Base-by-base conservation (phyloP, 2,888 invertebrate species). In the Poecilobothrus nobilitatus region DNA sequence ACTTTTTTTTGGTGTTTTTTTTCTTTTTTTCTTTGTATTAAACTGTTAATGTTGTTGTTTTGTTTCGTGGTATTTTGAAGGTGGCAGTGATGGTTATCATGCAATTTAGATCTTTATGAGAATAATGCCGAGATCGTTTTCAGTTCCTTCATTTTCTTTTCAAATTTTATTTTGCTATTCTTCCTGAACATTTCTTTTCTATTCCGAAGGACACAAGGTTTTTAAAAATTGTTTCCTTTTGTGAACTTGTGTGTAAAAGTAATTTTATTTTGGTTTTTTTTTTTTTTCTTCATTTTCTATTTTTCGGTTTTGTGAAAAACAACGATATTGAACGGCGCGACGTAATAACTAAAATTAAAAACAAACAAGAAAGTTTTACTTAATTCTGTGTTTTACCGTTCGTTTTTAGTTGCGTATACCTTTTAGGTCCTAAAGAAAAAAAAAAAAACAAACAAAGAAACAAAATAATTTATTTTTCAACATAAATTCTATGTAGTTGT, bases 71-170 rank as follows among this genome's bases (percentile, higher is more conserved):
- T 27, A 27, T 27, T 27, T 27, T 27, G 5, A 27, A 27, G 27
- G 27, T 27, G 27, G 27, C 5, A 5, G 27, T 27, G 53, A 15
- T 18, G 53, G 53, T 53, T 53, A 53, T 53, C 53, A 53, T 53
- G 53, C 53, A 53, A 53, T 53, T 53, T 53, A 53, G 53, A 53
- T 53, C 53, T 53, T 53, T 53, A 53, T 18, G 53, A 53, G 53
- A 18, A 53, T 53, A 53, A 53, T 53, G 18, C 53, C 18, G 53
- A 53, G 53, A 53, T 53, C 53, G 53, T 53, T 53, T 53, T 53
- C 53, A 53, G 53, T 53, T 53, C 53, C 53, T 53, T 53, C 18
- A 53, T 53, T 53, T 53, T 53, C 18, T 53, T 18, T 53, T 18
- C 18, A 53, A 18, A 12, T 53, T 15, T 53, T 53, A 2, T 53